Evolutionary conservation across 2,888 invertebrate genomes (phyloP).

Genomic region (Augiades crinisus): DNA sequence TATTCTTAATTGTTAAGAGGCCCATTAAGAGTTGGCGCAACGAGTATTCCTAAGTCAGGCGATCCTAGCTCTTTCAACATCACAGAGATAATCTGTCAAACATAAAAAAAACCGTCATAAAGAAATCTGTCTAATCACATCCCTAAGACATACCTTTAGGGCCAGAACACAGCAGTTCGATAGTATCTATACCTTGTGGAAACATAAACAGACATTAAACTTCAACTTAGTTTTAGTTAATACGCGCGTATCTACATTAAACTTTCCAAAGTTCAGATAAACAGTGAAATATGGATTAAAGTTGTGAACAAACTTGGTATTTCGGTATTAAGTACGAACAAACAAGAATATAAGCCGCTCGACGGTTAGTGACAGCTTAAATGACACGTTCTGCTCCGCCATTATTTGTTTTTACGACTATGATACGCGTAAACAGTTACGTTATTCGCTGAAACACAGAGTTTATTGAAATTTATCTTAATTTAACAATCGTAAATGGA

Average conservation of each 20-base stretch:
- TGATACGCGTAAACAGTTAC: background rate
- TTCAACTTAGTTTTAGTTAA: background rate
- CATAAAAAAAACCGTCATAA: no score
- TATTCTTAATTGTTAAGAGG: no score
- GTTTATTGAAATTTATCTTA: no score
- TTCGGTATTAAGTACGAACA: constrained; percentile 11
- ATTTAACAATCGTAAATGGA: no score
- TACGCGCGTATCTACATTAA: background rate
- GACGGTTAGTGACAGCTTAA: background rate
- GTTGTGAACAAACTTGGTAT: constrained; percentile 11
- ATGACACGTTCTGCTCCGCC: background rate
- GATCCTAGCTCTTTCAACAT: no score
- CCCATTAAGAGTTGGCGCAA: no score
- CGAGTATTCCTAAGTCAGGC: no score
- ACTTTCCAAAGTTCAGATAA: constrained; percentile 16
- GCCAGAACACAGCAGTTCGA: no score
- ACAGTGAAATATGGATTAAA: constrained; percentile 23
- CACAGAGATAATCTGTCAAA: no score
- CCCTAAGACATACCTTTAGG: no score
- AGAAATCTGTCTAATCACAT: no score
- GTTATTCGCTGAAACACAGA: background rate
- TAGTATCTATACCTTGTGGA: no score
- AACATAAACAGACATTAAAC: background rate
- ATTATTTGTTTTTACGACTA: background rate
- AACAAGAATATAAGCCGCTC: constrained; percentile 9